phyloP scores from a whole-genome alignment of 2,113 vertebrate species.

The Monopterus albus region DNA sequence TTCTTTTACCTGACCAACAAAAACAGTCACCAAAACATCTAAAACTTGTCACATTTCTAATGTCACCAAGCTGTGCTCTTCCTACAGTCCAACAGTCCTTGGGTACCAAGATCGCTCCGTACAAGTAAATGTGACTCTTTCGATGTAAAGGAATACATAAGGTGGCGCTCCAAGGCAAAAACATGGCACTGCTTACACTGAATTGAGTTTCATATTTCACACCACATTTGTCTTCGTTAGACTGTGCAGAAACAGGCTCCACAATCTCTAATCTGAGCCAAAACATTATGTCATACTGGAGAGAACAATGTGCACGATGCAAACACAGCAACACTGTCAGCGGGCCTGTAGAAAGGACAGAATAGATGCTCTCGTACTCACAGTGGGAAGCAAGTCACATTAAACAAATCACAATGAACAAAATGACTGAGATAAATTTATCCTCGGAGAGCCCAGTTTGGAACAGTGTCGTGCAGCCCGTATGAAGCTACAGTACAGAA shows the following conservation, averaged over 20 bases:
- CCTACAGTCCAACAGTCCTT: too few species aligned
- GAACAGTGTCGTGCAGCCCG: slow-evolving; percentile 48
- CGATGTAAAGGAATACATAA: neutral
- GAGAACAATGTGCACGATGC: slow-evolving; percentile 60
- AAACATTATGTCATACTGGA: slow-evolving; percentile 49
- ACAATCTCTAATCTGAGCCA: slow-evolving; percentile 19
- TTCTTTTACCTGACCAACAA: too few species aligned
- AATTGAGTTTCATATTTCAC: neutral
- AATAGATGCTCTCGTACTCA: slow-evolving; percentile 29
- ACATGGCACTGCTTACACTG: neutral
- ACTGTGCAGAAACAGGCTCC: slow-evolving; percentile 3
- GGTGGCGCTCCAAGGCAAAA: neutral
- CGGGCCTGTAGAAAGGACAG: slow-evolving; percentile 20
- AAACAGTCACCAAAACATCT: too few species aligned
- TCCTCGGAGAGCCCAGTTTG: slow-evolving; percentile 42
- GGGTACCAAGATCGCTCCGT: neutral
- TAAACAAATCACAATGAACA: slow-evolving; percentile 35
- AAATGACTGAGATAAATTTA: slow-evolving; percentile 47
- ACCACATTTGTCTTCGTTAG: slow-evolving; percentile 9
- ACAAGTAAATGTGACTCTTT: neutral
- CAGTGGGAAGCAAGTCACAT: slow-evolving; percentile 24
- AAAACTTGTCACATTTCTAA: too few species aligned
- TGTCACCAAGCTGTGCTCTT: too few species aligned
- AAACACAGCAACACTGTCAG: slow-evolving; percentile 58
- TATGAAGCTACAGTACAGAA: slow-evolving; percentile 53